Percentiles rank a stretch among this genome's conserved stretches.
These are phyloP conservation scores for Rhabdomys pumilio DNA, from an alignment of 2,797 vertebrate genomes.

Conservation along the genomic window DNA sequence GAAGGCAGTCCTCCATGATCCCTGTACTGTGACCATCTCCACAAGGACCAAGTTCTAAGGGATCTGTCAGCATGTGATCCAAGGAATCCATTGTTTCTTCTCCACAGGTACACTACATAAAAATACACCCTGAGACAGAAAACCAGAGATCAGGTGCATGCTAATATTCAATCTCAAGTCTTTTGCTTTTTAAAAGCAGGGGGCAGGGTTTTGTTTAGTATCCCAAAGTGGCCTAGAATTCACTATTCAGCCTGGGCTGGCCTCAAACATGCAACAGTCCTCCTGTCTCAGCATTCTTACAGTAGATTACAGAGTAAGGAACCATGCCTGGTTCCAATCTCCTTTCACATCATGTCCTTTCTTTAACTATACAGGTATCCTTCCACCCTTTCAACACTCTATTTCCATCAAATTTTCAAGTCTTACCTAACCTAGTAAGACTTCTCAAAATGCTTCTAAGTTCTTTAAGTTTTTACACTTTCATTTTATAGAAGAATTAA, in stretches of 20 bases:
- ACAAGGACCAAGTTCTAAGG: constrained; percentile 93
- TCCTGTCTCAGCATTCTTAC: background rate
- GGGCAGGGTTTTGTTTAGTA: background rate
- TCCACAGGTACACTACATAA: constrained; percentile 64
- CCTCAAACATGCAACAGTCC: background rate
- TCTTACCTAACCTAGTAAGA: background rate
- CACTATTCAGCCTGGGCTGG: background rate
- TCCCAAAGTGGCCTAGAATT: background rate
- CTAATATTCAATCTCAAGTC: constrained; percentile 15
- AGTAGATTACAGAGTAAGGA: background rate
- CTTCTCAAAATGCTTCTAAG: constrained; percentile 43
- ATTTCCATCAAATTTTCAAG: background rate
- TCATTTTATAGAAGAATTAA: constrained; percentile 47
- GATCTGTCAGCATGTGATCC: constrained; percentile 95
- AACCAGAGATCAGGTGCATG: background rate
- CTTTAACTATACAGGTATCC: background rate
- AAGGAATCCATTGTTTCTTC: constrained; percentile 93
- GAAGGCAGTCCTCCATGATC: constrained; percentile 97
- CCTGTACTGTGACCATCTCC: constrained; percentile 87
- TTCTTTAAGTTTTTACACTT: background rate
- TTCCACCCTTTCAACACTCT: background rate
- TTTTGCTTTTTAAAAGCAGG: background rate
- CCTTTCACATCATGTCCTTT: background rate
- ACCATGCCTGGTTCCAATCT: background rate
- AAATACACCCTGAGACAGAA: constrained; percentile 17